These are phyloP conservation scores for Origma solitaria DNA, from an alignment of 2,113 vertebrate species.

Conservation along the genomic window DNA sequence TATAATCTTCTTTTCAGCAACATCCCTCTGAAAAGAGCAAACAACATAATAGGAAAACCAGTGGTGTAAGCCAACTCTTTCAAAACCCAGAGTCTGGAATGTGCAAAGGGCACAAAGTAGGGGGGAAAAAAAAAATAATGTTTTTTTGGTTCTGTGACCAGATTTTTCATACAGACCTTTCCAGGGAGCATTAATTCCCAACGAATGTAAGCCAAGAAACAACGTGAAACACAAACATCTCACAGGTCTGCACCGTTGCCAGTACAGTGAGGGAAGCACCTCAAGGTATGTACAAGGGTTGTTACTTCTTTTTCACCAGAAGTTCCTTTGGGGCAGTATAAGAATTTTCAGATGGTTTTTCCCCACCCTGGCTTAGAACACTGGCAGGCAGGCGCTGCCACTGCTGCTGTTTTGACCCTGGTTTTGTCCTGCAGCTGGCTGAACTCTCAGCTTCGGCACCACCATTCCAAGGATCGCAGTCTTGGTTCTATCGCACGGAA, in stretches of 20 bases:
- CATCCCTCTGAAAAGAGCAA: slow-evolving; percentile 69
- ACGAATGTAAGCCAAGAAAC: neutral
- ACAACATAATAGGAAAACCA: slow-evolving; percentile 60
- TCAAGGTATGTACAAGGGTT: neutral
- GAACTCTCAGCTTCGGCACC: neutral
- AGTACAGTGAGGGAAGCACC: neutral
- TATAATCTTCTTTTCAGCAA: slow-evolving; percentile 70
- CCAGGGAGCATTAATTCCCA: slow-evolving; percentile 52
- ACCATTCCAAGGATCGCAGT: neutral
- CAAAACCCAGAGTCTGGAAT: slow-evolving; percentile 58
- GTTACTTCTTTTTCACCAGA: neutral
- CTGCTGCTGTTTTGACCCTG: neutral
- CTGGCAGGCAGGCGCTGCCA: neutral
- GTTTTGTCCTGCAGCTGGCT: neutral
- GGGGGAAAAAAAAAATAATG: neutral
- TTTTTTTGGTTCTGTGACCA: slow-evolving; percentile 31
- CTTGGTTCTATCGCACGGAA: accelerated
- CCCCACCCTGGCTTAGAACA: neutral
- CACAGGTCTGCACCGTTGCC: neutral
- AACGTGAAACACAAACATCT: slow-evolving; percentile 40
- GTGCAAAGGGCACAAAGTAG: slow-evolving; percentile 27
- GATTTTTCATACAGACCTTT: slow-evolving; percentile 50
- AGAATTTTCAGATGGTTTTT: neutral
- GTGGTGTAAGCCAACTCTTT: slow-evolving; percentile 54
- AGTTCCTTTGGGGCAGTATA: neutral